Conservation (phyloP, 2,888 invertebrate genomes). For the Scaptomyza parva region DNA sequence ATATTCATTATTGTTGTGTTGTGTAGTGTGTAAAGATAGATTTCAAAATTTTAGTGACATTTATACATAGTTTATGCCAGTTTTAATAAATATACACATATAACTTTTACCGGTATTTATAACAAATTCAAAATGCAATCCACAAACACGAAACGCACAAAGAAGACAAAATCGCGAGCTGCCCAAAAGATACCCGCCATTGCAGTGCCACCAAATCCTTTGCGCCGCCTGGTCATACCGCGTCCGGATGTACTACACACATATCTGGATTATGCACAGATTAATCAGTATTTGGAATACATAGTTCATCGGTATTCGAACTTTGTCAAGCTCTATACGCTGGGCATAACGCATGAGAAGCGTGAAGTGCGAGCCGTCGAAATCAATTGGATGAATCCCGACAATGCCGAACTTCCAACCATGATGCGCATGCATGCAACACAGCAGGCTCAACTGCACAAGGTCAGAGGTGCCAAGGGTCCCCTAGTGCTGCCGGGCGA, state of each 20-base stretch:
- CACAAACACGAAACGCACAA: constrained; percentile 50
- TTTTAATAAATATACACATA: not conserved
- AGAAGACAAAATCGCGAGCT: constrained; percentile 42
- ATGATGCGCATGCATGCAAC: constrained; percentile 44
- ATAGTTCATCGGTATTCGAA: constrained; percentile 72
- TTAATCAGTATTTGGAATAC: constrained; percentile 82
- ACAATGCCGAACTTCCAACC: constrained; percentile 56
- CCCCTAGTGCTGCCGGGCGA: constrained; percentile 43
- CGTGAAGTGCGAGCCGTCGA: constrained; percentile 80
- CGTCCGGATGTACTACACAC: constrained; percentile 79
- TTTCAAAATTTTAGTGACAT: constrained; percentile 35
- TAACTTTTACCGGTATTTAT: not conserved
- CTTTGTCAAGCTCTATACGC: constrained; percentile 77
- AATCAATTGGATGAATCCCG: constrained; percentile 80
- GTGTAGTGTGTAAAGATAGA: not conserved
- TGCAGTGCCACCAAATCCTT: not conserved
- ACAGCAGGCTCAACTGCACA: constrained; percentile 20
- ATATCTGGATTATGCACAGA: constrained; percentile 81
- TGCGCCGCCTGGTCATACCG: constrained; percentile 59
- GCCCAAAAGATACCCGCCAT: constrained; percentile 6
- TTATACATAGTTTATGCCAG: not conserved
- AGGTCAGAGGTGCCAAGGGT: constrained; percentile 7
- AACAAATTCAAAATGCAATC: constrained; percentile 37
- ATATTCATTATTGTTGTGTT: constrained; percentile 17
- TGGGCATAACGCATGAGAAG: constrained; percentile 82